Base-by-base conservation (phyloP, 2,113 vertebrate species). In the Oryzias javanicus region DNA sequence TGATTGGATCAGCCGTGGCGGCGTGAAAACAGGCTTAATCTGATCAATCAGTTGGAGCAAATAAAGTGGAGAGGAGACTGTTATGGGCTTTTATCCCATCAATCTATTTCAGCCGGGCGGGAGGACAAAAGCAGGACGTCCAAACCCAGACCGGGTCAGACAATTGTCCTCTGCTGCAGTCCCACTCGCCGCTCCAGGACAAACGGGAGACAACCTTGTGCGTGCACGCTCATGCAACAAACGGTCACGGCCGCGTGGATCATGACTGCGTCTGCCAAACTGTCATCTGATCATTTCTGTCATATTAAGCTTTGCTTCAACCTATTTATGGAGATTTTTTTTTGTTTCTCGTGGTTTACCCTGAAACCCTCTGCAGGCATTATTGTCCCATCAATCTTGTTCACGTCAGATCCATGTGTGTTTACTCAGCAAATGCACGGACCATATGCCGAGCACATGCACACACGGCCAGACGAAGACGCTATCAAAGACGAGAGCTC, bases 81-180 rank as follows among this genome's bases (percentile, higher is more conserved):
- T n/a, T n/a, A n/a, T n/a, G n/a, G n/a, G n/a, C n/a, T n/a, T n/a
- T n/a, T n/a, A n/a, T 12, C 35, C 35, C 35, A 35, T 35, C 10
- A 12, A 12, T 35, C 35, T 35, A 12, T 35, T 35, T 35, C 2
- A 35, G 27, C 27, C 1, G 6, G 27, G 27, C n/a, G n/a, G 29
- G 10, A 8, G 29, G 29, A 35, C 29, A 35, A 35, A 35, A 12
- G 50, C 74, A 70, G 74, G 55, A 53, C 52, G 42, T 74, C 24
- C 55, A 20, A 66, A 55, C 69, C 65, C 54, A 64, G 57, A 78
- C 74, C 55, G 25, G 19, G 55, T 53, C 47, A 57, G 77, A 69
- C 85, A 87, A 74, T 78, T 83, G 84, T 79, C 81, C 80, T 79
- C 65, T 75, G 74, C 72, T 70, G 69, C 72, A 70, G 80, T 72